phyloP scores from a whole-genome alignment of 2,888 invertebrate genomes.

The Agelastica alni region DNA sequence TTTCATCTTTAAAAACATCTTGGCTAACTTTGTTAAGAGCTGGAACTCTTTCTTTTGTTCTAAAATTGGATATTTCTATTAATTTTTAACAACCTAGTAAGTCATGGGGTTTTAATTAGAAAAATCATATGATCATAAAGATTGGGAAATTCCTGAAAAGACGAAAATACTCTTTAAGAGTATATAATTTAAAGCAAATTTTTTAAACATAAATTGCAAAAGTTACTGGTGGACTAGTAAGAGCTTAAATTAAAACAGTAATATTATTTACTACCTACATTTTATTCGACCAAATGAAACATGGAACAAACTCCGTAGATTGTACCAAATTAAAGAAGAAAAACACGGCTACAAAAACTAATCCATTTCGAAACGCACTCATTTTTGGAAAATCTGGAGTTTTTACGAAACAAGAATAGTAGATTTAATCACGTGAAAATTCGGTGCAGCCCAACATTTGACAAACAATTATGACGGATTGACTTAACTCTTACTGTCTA shows the following conservation, averaged over 20 bases:
- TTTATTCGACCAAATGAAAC: slow-evolving; percentile 52
- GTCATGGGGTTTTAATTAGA: slow-evolving; percentile 3
- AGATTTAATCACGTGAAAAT: slow-evolving; percentile 44
- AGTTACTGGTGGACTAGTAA: too few relatives aligned
- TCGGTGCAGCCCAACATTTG: slow-evolving; percentile 41
- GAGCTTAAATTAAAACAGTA: slow-evolving; percentile 21
- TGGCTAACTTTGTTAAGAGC: slow-evolving; percentile 51
- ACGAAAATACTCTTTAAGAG: neutral
- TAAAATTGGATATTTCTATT: too few relatives aligned
- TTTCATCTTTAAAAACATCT: slow-evolving; percentile 50
- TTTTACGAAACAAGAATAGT: slow-evolving; percentile 17
- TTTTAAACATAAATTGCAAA: neutral
- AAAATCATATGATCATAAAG: slow-evolving; percentile 37
- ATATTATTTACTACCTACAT: slow-evolving; percentile 46
- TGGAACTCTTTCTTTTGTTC: slow-evolving; percentile 46
- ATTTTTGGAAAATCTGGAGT: slow-evolving; percentile 25
- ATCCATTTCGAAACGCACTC: slow-evolving; percentile 23
- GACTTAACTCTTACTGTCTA: neutral
- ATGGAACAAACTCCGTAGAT: slow-evolving; percentile 52
- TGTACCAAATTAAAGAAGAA: slow-evolving; percentile 32
- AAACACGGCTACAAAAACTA: slow-evolving; percentile 23
- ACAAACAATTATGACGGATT: slow-evolving; percentile 37
- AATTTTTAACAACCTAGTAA: neutral
- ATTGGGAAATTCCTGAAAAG: neutral
- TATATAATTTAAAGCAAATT: neutral